These are phyloP conservation scores for Oscheius onirici DNA, from an alignment of 2,888 invertebrate species.

Conservation along the genomic window DNA sequence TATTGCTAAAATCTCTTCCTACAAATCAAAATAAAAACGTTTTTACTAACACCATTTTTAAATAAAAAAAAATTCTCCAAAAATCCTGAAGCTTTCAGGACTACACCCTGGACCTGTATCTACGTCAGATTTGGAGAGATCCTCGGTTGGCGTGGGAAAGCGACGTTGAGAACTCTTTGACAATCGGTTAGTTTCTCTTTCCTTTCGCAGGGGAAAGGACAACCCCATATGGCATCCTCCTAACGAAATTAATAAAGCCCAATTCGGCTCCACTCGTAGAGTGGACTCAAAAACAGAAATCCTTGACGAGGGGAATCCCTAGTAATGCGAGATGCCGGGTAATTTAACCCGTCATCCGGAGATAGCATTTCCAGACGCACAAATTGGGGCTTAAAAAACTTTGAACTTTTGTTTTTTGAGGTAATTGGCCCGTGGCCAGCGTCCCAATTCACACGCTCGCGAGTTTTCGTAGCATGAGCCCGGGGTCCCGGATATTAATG, in stretches of 20 bases:
- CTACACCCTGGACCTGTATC: slow-evolving; percentile 70
- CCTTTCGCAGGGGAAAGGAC: neutral
- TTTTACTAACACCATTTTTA: neutral
- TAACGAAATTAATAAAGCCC: neutral
- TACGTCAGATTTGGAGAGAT: slow-evolving; percentile 71
- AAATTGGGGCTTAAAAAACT: no score
- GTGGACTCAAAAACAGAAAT: neutral
- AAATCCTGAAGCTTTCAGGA: slow-evolving; percentile 50
- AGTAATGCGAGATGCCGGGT: neutral
- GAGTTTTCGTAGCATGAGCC: no score
- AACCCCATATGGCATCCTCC: neutral
- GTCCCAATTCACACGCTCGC: no score
- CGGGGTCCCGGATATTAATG: no score
- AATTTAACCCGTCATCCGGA: neutral
- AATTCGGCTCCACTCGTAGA: neutral
- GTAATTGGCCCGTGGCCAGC: no score
- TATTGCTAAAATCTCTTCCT: no score
- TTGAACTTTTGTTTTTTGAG: no score
- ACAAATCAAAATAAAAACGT: neutral
- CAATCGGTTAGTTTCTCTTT: slow-evolving; percentile 37
- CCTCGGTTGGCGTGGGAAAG: slow-evolving; percentile 62
- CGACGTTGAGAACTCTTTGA: slow-evolving; percentile 46
- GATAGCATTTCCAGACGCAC: no score
- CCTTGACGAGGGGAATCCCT: no score
- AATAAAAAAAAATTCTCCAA: neutral